Base-by-base conservation (phyloP, 2,113 vertebrate species). In the Sander vitreus region DNA sequence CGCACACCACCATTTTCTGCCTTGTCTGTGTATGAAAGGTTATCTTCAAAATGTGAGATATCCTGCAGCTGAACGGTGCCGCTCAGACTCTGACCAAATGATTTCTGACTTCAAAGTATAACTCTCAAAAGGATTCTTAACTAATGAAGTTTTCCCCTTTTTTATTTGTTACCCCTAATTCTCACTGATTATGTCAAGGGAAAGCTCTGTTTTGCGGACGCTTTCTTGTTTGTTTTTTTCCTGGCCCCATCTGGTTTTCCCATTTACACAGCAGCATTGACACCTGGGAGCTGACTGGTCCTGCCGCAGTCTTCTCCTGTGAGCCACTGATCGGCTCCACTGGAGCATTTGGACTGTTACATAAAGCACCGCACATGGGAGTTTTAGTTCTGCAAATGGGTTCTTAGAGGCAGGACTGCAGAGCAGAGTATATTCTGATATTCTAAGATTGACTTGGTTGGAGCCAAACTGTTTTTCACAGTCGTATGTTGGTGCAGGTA, bases 101-200 rank as follows among this genome's bases (percentile, higher is more conserved):
- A 78, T 78, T 80, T 60, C 18, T 55, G 65, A 80, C 81, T 85
- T 87, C 87, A 89, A 85, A 87, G 84, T 76, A 1, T 71, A 80
- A 50, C 62, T 86, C 72, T 80, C 75, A 36, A 36, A 59, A 33
- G 78, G 58, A 33, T 80, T 55, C 53, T 50, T 76, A 68, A 90
- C 33, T 33, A 33, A 33, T 85, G 30, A 86, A 78, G 43, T 80
- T 74, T 73, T 27, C 25, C 7, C 45, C 27, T 69, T 19, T 50
- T 50, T 54, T 72, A 33, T 33, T 33, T 33, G 5, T 78, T 58
- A 25, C 39, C 12, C 36, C 14, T 39, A 2, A 6, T 59, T 66
- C 14, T 15, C 16, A 43, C 19, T 13, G 15, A 18, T 25, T 6
- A 15, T 13, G 50, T 59, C 36, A 23, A 6, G 54, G 48, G 65